Evolutionary conservation across 2,888 invertebrate species (phyloP).

Genomic region (Zonitis immaculata): DNA sequence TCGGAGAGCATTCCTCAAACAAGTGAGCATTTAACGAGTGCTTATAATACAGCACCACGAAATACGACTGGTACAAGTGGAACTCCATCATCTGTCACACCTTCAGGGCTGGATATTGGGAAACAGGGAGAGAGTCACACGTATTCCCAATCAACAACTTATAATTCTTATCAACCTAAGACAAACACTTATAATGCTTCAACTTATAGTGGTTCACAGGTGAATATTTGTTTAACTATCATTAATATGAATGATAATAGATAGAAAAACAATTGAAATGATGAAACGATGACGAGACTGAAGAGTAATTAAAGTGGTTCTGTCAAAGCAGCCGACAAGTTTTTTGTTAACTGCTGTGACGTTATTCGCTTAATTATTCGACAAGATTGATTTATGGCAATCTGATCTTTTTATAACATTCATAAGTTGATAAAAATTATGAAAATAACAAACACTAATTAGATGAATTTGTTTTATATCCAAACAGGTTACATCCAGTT

Average conservation of each 20-base stretch:
- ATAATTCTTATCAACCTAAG: slow-evolving; percentile 46
- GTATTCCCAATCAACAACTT: slow-evolving; percentile 49
- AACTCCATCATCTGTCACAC: slow-evolving; percentile 30
- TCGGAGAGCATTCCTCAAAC: slow-evolving; percentile 47
- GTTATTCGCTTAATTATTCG: slow-evolving; percentile 5
- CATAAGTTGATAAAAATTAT: neutral
- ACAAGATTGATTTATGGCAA: slow-evolving; percentile 28
- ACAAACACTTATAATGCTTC: slow-evolving; percentile 39
- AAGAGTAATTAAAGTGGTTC: slow-evolving; percentile 16
- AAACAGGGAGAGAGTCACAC: slow-evolving; percentile 44
- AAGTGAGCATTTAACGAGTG: slow-evolving; percentile 42
- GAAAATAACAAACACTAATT: neutral
- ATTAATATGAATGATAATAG: slow-evolving; percentile 1
- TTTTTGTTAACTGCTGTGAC: slow-evolving; percentile 24
- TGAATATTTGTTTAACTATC: slow-evolving; percentile 14
- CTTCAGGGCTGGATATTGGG: slow-evolving; percentile 35
- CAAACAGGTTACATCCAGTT: slow-evolving; percentile 49
- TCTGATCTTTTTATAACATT: slow-evolving; percentile 20
- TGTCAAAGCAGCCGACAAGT: slow-evolving; percentile 20
- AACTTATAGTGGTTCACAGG: slow-evolving; percentile 42
- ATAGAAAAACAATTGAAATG: slow-evolving; percentile 21
- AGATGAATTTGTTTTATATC: slow-evolving; percentile 6
- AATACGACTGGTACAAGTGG: slow-evolving; percentile 44
- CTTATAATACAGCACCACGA: slow-evolving; percentile 45
- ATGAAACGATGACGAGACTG: slow-evolving; percentile 42